These are phyloP conservation scores for Cossypha dichroa DNA, from an alignment of 2,797 vertebrate genomes.

Conservation along the genomic window DNA sequence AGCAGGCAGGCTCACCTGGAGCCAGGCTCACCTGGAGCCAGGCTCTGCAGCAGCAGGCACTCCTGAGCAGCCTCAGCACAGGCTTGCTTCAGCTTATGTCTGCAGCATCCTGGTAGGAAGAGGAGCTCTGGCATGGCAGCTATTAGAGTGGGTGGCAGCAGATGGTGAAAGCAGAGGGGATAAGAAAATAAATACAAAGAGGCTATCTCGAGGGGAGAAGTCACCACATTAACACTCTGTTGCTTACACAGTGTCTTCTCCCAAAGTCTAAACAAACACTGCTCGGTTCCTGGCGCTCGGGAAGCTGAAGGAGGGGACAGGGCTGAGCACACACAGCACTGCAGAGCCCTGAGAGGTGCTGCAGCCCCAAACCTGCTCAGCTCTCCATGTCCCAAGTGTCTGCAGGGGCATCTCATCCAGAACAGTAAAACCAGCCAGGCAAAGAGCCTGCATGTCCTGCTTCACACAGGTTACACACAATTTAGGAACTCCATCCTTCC, in stretches of 20 bases:
- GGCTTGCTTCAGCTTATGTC: background rate
- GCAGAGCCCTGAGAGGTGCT: background rate
- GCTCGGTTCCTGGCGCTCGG: background rate
- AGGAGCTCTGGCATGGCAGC: slow-evolving; percentile 52
- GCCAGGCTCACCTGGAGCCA: background rate
- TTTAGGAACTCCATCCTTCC: background rate
- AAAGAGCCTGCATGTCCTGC: background rate
- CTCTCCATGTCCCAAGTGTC: rapidly evolving
- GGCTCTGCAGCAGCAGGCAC: background rate
- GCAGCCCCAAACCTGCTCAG: background rate
- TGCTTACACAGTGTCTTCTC: slow-evolving; percentile 24
- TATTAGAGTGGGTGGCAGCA: slow-evolving; percentile 57
- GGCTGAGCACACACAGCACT: background rate
- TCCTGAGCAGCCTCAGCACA: background rate
- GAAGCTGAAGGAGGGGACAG: rapidly evolving
- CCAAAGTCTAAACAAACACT: slow-evolving; percentile 48
- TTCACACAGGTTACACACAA: background rate
- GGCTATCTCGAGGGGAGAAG: slow-evolving; percentile 64
- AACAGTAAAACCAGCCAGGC: background rate
- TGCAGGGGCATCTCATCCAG: background rate
- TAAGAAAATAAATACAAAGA: slow-evolving; percentile 67
- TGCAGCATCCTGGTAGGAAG: slow-evolving; percentile 20
- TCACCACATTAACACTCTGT: slow-evolving; percentile 56
- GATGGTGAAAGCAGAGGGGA: slow-evolving; percentile 62
- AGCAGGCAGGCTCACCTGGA: background rate